Base-by-base conservation (phyloP, 1,140 invertebrate species). In the Lepidotrigona ventralis region DNA sequence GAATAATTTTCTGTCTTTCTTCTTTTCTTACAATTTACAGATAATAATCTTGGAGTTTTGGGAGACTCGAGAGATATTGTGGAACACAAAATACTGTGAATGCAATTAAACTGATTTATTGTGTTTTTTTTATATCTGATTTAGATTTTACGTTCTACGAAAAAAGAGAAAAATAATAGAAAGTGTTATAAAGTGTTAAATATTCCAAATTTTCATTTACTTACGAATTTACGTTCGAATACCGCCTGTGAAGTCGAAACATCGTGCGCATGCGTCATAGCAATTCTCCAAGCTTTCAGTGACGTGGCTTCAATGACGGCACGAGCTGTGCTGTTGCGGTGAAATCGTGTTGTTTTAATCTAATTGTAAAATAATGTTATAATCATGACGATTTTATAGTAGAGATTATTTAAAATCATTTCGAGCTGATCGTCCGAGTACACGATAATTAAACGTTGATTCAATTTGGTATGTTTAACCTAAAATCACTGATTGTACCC, bases 241-340 rank as follows among this genome's bases (percentile, higher is more conserved):
- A 74, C 29, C 33, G 63, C 53, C 29, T 74, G 23, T 39, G n/a
- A 29, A 23, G 54, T 73, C 51, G 69, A 69, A 69, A 51, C 29
- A 3, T 8, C 15, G 15, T 19, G 26, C 86, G 85, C 85, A 81
- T 85, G 85, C 86, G 79, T 69, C 33, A 17, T 2, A 23, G n/a
- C 78, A 26, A 21, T 15, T 51, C 29, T 80, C 79, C 58, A 66
- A 74, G 21, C 17, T 63, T 81, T 29, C 83, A 80, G 90, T 93
- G 92, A 93, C 92, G 92, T 93, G 92, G 92, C 92, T 76, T 77
- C 81, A 84, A 89, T 91, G 90, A 91, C 87, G 86, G 88, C 77
- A 85, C 78, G 78, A 81, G 78, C 66, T 33, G 76, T 81, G 77
- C 77, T 68, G 54, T 54, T 69, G 29, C 64, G 46, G 63, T 85